phyloP scores from a whole-genome alignment of 2,113 vertebrate species.

The Coregonus clupeaformis region DNA sequence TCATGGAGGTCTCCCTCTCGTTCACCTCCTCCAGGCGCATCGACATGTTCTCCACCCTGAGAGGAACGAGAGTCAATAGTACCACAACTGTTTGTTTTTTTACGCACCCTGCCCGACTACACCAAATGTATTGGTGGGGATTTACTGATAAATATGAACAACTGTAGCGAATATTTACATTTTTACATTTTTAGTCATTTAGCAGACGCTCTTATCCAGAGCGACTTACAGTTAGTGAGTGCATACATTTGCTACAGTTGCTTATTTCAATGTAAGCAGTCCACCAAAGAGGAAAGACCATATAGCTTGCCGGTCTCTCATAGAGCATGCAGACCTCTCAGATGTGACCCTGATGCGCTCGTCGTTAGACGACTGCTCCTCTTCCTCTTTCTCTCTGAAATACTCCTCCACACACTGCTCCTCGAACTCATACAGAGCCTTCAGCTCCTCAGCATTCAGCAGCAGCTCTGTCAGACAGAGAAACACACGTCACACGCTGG shows the following conservation, averaged over 20 bases:
- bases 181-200: no score
- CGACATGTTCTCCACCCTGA: slow-evolving; percentile 97
- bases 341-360: slow-evolving; percentile 91
- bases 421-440: slow-evolving; percentile 92
- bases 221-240: no score
- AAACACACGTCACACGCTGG: neutral
- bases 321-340: slow-evolving; percentile 78
- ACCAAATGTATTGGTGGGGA: no score
- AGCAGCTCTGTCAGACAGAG: slow-evolving; percentile 81
- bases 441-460: slow-evolving; percentile 87
- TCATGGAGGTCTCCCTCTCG: slow-evolving; percentile 93
- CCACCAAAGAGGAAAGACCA: no score
- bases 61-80: neutral
- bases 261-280: no score
- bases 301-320: no score
- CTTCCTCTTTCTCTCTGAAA: slow-evolving; percentile 91
- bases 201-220: no score
- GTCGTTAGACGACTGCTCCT: slow-evolving; percentile 89
- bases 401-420: slow-evolving; percentile 95
- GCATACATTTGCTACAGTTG: no score
- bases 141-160: no score
- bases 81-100: no score
- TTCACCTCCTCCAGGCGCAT: slow-evolving; percentile 97
- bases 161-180: no score
- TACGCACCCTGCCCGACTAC: no score